Base-by-base conservation (phyloP, 2,113 vertebrate species). In the Fukomys damarensis region DNA sequence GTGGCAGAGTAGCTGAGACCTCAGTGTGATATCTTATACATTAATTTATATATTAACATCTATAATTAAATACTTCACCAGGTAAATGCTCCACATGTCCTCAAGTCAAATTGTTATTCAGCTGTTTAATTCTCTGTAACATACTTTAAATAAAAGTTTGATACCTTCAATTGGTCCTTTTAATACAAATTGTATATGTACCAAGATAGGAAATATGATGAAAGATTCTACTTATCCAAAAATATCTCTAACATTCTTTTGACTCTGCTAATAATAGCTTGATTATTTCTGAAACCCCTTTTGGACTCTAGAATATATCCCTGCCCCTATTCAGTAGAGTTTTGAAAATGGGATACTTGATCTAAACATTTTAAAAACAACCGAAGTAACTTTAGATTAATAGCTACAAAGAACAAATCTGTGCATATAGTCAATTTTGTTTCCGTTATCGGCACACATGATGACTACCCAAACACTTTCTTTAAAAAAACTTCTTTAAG, bases 361-460 rank as follows among this genome's bases (percentile, higher is more conserved):
- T 89, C 52, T 72, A 94, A 96, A 96, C 63, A 97, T 82, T 96
- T 97, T 92, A 46, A 76, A 97, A 96, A 94, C 76, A 88, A 91
- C 76, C 32, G 32, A 95, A 89, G 79, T 74, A 89, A 93, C 56
- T 94, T 95, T 91, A 93, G 79, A 86, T 95, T 96, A 91, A 95
- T 74, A 94, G 49, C 66, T 74, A 12, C 77, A 82, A 58, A 94
- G 63, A n/a, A n/a, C n/a, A 91, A 87, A 89, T 92, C 35, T 95
- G 83, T 81, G 94, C 96, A 86, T 83, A 30, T 65, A 91, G 86
- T 96, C 86, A 76, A 49, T 91, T 96, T 93, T 88, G 83, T 65
- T 97, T 58, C 74, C 80, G 63, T 93, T 95, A 89, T 91, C 91
- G 83, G 74, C 41, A 89, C 49, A 79, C 3, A 41, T 32, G 93